A percentile compares a stretch with the other conserved stretches of the same genome.
These are phyloP conservation scores for Hemistola chrysoprasaria DNA, from an alignment of 2,888 invertebrate species.

Conservation along the genomic window DNA sequence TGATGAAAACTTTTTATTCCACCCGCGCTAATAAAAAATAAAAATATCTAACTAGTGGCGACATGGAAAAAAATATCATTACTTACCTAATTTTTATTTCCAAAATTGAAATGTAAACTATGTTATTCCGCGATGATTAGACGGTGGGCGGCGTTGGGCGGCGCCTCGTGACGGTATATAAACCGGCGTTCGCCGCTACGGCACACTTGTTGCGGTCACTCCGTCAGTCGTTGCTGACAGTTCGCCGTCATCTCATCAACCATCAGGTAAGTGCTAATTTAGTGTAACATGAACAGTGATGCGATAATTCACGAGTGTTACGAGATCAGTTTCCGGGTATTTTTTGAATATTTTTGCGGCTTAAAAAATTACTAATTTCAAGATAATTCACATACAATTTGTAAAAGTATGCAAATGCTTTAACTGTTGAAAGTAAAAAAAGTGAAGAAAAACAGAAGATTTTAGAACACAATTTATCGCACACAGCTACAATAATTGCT, in stretches of 20 bases:
- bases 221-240: conserved; percentile 36
- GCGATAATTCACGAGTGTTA: not conserved
- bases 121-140: conserved; percentile 59
- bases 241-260: conserved; percentile 28
- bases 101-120: conserved; percentile 71
- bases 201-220: conserved; percentile 69
- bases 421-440: too few relatives aligned
- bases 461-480: too few relatives aligned
- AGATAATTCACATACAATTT: too few relatives aligned
- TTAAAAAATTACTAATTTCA: too few relatives aligned
- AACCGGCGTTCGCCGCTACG: conserved; percentile 56
- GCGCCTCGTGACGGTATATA: conserved; percentile 60
- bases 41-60: too few relatives aligned
- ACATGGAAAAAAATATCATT: conserved; percentile 13
- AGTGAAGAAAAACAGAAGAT: too few relatives aligned
- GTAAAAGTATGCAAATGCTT: too few relatives aligned
- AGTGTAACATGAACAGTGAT: conserved; percentile 7
- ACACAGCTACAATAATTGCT: too few relatives aligned
- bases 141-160: conserved; percentile 68
- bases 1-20: too few relatives aligned
- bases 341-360: too few relatives aligned
- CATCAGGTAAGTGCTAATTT: conserved; percentile 66
- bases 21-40: too few relatives aligned
- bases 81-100: conserved; percentile 51
- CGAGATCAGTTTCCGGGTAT: not conserved